Conservation (phyloP, 2,888 invertebrate genomes). For the Eupithecia dodoneata region DNA sequence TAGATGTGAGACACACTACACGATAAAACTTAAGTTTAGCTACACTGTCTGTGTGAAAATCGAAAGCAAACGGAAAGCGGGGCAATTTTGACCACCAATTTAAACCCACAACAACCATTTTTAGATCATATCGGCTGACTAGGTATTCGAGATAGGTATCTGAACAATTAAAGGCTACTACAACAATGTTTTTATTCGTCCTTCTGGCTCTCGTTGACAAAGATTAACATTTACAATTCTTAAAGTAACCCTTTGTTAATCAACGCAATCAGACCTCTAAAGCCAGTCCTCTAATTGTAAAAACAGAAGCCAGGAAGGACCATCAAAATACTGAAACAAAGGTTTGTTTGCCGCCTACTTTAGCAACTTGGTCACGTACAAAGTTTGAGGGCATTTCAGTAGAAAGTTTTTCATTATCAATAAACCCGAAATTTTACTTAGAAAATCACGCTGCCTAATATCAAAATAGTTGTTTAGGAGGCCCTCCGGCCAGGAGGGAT, state of each 20-base stretch:
- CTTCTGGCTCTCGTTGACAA: neutral
- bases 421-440: neutral
- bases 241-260: constrained; percentile 4
- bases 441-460: neutral
- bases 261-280: constrained; percentile 9
- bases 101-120: neutral
- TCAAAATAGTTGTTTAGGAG: too few relatives aligned
- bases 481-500: too few relatives aligned
- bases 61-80: neutral
- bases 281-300: constrained; percentile 1
- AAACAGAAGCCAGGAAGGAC: constrained; percentile 6
- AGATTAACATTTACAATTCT: neutral
- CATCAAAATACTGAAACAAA: constrained; percentile 5
- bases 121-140: neutral
- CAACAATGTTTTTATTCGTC: neutral
- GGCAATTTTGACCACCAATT: neutral
- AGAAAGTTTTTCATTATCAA: neutral
- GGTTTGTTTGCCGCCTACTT: neutral
- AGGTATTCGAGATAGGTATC: neutral
- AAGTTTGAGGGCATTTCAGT: neutral
- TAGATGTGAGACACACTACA: neutral
- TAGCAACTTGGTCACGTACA: neutral
- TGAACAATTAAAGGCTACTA: neutral
- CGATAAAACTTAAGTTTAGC: neutral
- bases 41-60: neutral